Conservation (phyloP, 1,140 invertebrate genomes). For the Calosoma granatense region DNA sequence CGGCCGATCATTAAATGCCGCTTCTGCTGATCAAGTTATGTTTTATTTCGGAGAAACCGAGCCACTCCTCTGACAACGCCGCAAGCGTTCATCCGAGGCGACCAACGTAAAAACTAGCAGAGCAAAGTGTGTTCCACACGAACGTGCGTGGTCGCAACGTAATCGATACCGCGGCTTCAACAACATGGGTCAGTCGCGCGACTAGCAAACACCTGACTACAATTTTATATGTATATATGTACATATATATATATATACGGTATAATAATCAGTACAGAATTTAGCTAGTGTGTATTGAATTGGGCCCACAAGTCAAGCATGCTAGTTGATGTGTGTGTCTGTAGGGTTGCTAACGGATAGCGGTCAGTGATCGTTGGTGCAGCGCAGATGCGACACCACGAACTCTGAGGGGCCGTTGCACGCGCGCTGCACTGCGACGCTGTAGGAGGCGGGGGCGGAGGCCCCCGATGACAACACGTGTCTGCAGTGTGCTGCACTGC, state of each 20-base stretch:
- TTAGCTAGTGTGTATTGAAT: not conserved
- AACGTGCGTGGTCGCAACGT: too few relatives aligned
- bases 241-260: not conserved
- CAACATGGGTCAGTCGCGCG: too few relatives aligned
- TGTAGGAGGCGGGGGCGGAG: too few relatives aligned
- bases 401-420: not conserved
- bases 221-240: not conserved
- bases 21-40: slow-evolving; percentile 9
- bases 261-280: not conserved
- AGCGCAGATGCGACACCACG: not conserved
- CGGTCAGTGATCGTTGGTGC: not conserved
- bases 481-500: not conserved
- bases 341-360: not conserved
- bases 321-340: too few relatives aligned
- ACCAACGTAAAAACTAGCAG: not conserved
- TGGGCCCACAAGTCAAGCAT: too few relatives aligned
- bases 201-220: too few relatives aligned
- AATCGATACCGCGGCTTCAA: too few relatives aligned
- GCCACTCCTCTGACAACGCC: slow-evolving; percentile 14
- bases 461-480: not conserved
- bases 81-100: not conserved
- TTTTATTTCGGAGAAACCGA: slow-evolving; percentile 10
- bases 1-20: not conserved
- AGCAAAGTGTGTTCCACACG: too few relatives aligned
- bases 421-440: not conserved